Percentiles rank a stretch among this genome's conserved stretches.
phyloP scores from a whole-genome alignment of 2,888 invertebrate species.

The Agriopis marginaria region DNA sequence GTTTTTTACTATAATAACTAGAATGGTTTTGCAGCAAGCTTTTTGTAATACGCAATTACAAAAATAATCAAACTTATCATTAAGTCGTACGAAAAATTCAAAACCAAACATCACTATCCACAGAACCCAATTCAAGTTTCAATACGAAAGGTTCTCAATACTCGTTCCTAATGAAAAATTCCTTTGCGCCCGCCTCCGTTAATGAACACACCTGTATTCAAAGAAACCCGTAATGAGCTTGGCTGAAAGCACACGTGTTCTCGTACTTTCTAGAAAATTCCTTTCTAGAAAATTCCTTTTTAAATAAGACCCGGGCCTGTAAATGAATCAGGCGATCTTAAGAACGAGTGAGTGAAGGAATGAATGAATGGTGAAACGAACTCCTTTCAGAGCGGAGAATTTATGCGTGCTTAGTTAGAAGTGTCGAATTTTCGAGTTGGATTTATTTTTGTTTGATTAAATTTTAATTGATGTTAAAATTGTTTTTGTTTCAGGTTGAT shows the following conservation, averaged over 20 bases:
- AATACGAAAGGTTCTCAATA: slow-evolving; percentile 59
- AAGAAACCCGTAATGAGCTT: slow-evolving; percentile 53
- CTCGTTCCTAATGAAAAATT: slow-evolving; percentile 80
- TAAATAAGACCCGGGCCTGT: slow-evolving; percentile 59
- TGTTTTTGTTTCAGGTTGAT: slow-evolving; percentile 20
- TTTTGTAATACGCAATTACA: too few species aligned
- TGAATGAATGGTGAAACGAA: slow-evolving; percentile 28
- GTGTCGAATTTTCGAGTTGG: slow-evolving; percentile 29
- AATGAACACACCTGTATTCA: slow-evolving; percentile 55
- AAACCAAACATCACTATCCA: slow-evolving; percentile 25
- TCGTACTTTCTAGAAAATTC: slow-evolving; percentile 42
- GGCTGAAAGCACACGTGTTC: slow-evolving; percentile 48
- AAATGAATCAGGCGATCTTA: slow-evolving; percentile 58
- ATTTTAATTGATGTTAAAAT: slow-evolving; percentile 16
- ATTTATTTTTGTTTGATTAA: slow-evolving; percentile 23
- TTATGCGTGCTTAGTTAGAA: slow-evolving; percentile 39
- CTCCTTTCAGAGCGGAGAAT: slow-evolving; percentile 38
- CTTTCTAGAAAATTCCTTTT: slow-evolving; percentile 55
- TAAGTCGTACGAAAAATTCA: neutral
- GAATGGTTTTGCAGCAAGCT: too few species aligned
- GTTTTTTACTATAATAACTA: too few species aligned
- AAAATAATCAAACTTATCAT: too few species aligned
- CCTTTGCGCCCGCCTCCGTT: slow-evolving; percentile 59
- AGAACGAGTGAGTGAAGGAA: slow-evolving; percentile 42
- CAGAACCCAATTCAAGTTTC: slow-evolving; percentile 43